Evolutionary conservation across 2,888 invertebrate species (phyloP).

Genomic region (Mylabris sibirica): DNA sequence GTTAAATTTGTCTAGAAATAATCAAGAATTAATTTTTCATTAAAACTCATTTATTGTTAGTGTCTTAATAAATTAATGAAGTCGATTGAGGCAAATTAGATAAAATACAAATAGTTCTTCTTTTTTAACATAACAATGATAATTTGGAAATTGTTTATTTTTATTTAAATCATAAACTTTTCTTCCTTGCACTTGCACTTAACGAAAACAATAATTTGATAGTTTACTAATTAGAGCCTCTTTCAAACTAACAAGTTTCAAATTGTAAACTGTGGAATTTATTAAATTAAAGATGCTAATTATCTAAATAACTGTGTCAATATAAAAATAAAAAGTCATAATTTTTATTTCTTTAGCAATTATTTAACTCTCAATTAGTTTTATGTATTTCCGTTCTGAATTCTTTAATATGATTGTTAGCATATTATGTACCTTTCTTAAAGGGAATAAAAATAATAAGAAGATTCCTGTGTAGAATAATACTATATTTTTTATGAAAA

Average conservation of each 20-base stretch:
- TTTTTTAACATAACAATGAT: neutral
- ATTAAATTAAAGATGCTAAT: neutral
- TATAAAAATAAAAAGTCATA: neutral
- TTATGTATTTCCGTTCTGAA: neutral
- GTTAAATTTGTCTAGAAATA: too few relatives aligned
- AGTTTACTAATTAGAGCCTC: neutral
- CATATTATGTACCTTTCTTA: neutral
- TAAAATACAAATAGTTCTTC: too few relatives aligned
- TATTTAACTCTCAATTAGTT: neutral
- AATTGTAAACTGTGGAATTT: neutral
- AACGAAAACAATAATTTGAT: too few relatives aligned
- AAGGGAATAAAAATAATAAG: too few relatives aligned
- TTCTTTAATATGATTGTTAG: constrained; percentile 2
- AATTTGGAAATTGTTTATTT: neutral
- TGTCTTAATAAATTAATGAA: too few relatives aligned
- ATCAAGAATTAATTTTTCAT: neutral
- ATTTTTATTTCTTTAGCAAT: neutral
- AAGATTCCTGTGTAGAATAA: neutral
- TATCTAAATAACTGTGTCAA: neutral
- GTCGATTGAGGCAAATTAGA: too few relatives aligned
- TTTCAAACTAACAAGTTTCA: neutral
- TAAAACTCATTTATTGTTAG: too few relatives aligned
- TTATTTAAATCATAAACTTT: neutral
- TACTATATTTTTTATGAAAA: neutral
- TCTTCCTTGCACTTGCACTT: too few relatives aligned